Base-by-base conservation (phyloP, 1,140 invertebrate genomes). In the Ceratitis capitata region DNA sequence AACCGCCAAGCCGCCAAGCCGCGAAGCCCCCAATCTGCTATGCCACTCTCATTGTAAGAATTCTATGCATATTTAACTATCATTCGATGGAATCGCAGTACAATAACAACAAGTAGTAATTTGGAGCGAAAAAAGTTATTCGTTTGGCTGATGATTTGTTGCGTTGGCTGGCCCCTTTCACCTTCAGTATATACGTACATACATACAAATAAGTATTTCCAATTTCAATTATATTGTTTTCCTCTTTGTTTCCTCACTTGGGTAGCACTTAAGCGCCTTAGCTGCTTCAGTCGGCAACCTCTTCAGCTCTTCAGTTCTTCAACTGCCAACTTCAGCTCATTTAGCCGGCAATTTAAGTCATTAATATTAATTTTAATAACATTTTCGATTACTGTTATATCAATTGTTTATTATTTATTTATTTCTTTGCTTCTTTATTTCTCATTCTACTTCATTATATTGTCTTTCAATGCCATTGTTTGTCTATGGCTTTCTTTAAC, bases 341-440 rank as follows among this genome's bases (percentile, higher is more conserved):
- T 83, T 53, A 26, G 19, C 29, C 82, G 82, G 26, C 69, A 45
- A 83, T 83, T 83, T 53, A 29, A 53, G 47, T 53, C 82, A 83
- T 83, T 83, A 83, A 83, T 83, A 83, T 83, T 83, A 83, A 83
- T 83, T 83, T 83, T 53, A 83, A 83, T 83, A 83, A 83, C 47
- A 53, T 83, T 53, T 83, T 83, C 69, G 69, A 78, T 78, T 78
- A 78, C 69, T 78, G 39, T 78, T 45, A 47, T 78, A 42, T 39
- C 19, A 35, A 23, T 78, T 45, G 39, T n/a, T 2, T 42, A 45
- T 78, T 78, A 78, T 45, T 78, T 45, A 45, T 56, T 56, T 56
- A 56, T 56, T n/a, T n/a, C n/a, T n/a, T 78, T 45, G 19, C n/a
- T 78, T 78, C 39, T 78, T 45, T 78, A 39, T 14, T 78, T n/a